A percentile compares a stretch with the other conserved stretches of the same genome.
Evolutionary conservation across 2,113 vertebrate species (phyloP).

Genomic region (Platycercus adscitus): DNA sequence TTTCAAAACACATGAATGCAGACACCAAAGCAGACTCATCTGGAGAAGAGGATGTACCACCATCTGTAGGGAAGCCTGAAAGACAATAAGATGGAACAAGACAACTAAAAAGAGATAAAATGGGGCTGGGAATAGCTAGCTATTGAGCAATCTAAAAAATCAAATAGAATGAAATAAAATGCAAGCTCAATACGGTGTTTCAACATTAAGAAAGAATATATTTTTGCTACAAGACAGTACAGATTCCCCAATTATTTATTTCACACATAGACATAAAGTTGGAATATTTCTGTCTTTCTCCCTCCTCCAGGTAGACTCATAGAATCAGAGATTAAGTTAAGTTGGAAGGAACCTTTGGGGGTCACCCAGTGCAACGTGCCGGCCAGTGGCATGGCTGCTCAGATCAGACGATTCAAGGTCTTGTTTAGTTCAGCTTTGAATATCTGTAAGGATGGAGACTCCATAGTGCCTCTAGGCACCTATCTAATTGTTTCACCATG

Average conservation of each 20-base stretch:
- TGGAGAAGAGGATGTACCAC: not conserved
- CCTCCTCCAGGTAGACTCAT: not conserved
- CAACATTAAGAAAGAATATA: not conserved
- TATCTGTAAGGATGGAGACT: not conserved
- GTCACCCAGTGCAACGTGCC: rapidly evolving
- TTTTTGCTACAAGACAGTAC: not conserved
- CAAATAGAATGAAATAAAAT: not conserved
- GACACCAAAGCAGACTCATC: not conserved
- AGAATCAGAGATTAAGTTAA: not conserved
- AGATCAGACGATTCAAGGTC: not conserved
- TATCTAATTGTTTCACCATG: not conserved
- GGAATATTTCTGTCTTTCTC: not conserved
- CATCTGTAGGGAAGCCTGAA: conserved; percentile 14
- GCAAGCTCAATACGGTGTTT: not conserved
- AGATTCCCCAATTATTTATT: not conserved
- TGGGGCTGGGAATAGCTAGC: not conserved
- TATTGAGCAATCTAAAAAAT: not conserved
- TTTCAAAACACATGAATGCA: not conserved
- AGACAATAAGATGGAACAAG: not conserved
- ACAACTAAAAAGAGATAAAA: conserved; percentile 5
- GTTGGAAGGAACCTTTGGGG: not conserved
- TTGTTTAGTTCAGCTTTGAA: not conserved
- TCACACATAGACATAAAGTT: not conserved
- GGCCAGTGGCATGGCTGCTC: rapidly evolving
- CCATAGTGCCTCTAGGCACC: not conserved